A percentile compares a stretch with the other conserved stretches of the same genome.
These are phyloP conservation scores for Parazoanthus atlanticus DNA, from an alignment of 92 coral and sea anemone species.

Conservation along the genomic window DNA sequence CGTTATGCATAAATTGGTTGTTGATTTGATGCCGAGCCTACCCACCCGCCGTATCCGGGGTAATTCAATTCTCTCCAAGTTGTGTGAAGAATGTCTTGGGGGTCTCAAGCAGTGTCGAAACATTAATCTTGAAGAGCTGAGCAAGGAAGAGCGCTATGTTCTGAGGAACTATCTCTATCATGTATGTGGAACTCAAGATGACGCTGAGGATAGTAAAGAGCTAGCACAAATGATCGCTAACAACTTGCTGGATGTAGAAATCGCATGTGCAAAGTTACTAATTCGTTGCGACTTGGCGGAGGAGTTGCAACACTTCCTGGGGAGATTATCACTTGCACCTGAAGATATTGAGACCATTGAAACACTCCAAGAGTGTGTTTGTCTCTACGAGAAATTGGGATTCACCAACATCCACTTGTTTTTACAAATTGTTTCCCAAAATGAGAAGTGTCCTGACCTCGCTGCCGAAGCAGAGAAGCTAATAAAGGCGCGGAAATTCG, in stretches of 20 bases:
- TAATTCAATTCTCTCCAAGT: slow-evolving; percentile 10
- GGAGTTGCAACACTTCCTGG: slow-evolving; percentile 9
- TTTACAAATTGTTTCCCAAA: slow-evolving; percentile 9
- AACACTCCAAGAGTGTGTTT: neutral
- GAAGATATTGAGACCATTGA: neutral
- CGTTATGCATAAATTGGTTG: slow-evolving; percentile 1
- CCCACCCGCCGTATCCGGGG: slow-evolving; percentile 3
- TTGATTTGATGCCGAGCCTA: slow-evolving; percentile 2
- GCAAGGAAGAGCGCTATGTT: slow-evolving; percentile 10
- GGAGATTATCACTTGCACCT: neutral
- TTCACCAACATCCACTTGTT: neutral
- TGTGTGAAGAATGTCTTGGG: neutral
- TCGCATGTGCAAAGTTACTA: slow-evolving; percentile 1
- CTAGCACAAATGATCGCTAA: neutral
- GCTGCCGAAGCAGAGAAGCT: slow-evolving; percentile 1
- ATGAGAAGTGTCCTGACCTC: slow-evolving; percentile 1
- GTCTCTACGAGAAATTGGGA: neutral
- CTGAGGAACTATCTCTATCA: slow-evolving; percentile 29
- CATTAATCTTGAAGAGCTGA: slow-evolving; percentile 7
- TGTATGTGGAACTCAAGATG: neutral
- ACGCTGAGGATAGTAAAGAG: neutral
- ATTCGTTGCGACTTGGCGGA: slow-evolving; percentile 10
- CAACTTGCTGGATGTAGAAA: slow-evolving; percentile 21
- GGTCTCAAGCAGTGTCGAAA: neutral
- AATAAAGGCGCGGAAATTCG: neutral